phyloP scores from a whole-genome alignment of 2,888 invertebrate genomes.

The Bursaphelenchus okinawaensis region DNA sequence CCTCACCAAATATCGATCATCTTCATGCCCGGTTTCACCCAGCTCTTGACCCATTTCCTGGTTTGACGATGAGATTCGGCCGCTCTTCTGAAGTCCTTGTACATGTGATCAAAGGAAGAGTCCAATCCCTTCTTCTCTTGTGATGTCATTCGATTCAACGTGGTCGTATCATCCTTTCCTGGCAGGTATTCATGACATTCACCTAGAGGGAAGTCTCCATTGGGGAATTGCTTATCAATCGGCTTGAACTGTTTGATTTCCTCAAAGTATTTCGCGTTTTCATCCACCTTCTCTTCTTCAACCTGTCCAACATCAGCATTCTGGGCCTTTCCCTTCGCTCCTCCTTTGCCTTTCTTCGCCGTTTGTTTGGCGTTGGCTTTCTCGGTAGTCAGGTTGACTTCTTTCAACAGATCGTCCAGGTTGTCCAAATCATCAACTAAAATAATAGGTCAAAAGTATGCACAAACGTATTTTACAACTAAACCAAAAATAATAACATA shows the following conservation, averaged over 20 bases:
- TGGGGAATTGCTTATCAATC: conserved; percentile 75
- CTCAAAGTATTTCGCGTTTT: conserved; percentile 5
- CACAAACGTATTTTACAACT: too few species aligned
- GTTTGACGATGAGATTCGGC: conserved; percentile 98
- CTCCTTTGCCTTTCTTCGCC: conserved; percentile 22
- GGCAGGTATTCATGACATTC: conserved; percentile 61
- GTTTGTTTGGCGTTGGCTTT: conserved; percentile 33
- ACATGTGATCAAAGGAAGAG: conserved; percentile 78
- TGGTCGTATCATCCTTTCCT: conserved; percentile 49
- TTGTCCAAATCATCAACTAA: conserved; percentile 43
- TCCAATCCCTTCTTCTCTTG: conserved; percentile 78
- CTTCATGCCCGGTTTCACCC: conserved; percentile 95
- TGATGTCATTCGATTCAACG: conserved; percentile 57
- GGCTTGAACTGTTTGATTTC: conserved; percentile 48
- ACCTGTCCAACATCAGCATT: conserved; percentile 11
- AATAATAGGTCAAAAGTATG: too few species aligned
- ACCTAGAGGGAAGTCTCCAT: conserved; percentile 79
- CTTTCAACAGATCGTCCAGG: conserved; percentile 50
- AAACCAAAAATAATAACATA: background rate
- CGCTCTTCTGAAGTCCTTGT: conserved; percentile 74
- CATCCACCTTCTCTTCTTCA: conserved; percentile 19
- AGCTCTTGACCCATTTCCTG: conserved; percentile 80
- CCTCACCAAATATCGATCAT: conserved; percentile 88
- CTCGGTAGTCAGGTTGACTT: conserved; percentile 39
- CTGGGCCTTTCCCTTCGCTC: conserved; percentile 9